Conservation (phyloP, 2,888 invertebrate species). For the Eilema sororculum region DNA sequence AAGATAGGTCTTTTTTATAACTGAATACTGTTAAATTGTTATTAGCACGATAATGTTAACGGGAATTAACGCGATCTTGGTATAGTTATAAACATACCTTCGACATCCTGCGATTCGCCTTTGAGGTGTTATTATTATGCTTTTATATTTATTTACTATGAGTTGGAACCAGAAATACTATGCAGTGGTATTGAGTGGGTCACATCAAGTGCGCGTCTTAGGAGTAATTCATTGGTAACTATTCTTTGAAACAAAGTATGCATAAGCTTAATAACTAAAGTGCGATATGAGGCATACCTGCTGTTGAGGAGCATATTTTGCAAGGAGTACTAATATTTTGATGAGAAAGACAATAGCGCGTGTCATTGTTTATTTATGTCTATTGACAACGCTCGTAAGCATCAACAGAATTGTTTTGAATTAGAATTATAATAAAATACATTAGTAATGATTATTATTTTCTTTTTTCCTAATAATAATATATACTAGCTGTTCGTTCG, state of each 20-base stretch:
- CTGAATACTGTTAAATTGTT: neutral
- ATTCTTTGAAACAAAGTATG: neutral
- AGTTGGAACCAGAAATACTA: neutral
- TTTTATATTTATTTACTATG: neutral
- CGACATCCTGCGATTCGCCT: too few relatives aligned
- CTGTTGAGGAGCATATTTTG: neutral
- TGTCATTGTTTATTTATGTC: slow-evolving; percentile 13
- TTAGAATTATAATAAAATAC: neutral
- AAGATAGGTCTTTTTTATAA: neutral
- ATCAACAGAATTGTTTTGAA: neutral
- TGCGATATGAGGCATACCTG: neutral
- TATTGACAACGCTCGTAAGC: neutral
- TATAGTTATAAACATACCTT: too few relatives aligned
- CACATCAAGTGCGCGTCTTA: neutral
- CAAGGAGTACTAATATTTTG: slow-evolving; percentile 6
- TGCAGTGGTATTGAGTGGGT: neutral
- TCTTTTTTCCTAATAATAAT: too few relatives aligned
- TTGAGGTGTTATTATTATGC: too few relatives aligned
- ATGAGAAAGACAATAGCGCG: slow-evolving; percentile 7
- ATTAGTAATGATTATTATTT: too few relatives aligned
- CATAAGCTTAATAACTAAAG: neutral
- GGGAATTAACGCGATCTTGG: too few relatives aligned
- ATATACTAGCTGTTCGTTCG: too few relatives aligned
- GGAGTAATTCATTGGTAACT: too few relatives aligned
- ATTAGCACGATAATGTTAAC: too few relatives aligned